These are phyloP conservation scores for Chelon labrosus DNA, from an alignment of 2,797 vertebrate species.

Conservation along the genomic window DNA sequence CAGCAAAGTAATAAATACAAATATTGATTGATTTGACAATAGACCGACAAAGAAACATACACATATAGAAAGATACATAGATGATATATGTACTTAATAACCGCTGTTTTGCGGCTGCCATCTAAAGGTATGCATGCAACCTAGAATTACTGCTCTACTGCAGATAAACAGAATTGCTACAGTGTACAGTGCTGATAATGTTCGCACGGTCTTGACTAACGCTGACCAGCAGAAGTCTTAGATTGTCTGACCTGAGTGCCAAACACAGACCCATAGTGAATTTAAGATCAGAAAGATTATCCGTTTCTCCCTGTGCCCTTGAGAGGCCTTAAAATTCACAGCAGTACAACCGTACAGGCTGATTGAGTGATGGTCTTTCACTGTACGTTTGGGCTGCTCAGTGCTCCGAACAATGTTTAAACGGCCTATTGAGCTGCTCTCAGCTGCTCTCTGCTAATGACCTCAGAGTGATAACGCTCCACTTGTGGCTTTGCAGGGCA, in stretches of 20 bases:
- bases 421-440: slow-evolving; percentile 63
- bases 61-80: slow-evolving; percentile 1
- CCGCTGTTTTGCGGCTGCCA: no score
- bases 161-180: neutral
- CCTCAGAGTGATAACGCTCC: slow-evolving; percentile 48
- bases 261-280: slow-evolving; percentile 16
- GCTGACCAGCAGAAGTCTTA: neutral
- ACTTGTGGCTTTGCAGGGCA: slow-evolving; percentile 44
- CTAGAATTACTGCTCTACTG: neutral
- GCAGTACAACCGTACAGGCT: slow-evolving; percentile 29
- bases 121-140: neutral
- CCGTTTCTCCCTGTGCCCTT: slow-evolving; percentile 20
- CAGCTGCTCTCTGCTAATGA: slow-evolving; percentile 64
- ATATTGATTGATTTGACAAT: slow-evolving; percentile 1
- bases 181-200: neutral
- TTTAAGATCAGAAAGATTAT: slow-evolving; percentile 19
- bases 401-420: slow-evolving; percentile 63
- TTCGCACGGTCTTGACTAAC: slow-evolving; percentile 1
- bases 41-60: neutral
- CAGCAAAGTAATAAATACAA: neutral
- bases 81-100: neutral
- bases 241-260: slow-evolving; percentile 10
- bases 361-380: slow-evolving; percentile 52
- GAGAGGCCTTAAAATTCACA: slow-evolving; percentile 40
- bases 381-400: slow-evolving; percentile 47